phyloP scores from a whole-genome alignment of 1,140 invertebrate genomes.

The Papilio dardanus region DNA sequence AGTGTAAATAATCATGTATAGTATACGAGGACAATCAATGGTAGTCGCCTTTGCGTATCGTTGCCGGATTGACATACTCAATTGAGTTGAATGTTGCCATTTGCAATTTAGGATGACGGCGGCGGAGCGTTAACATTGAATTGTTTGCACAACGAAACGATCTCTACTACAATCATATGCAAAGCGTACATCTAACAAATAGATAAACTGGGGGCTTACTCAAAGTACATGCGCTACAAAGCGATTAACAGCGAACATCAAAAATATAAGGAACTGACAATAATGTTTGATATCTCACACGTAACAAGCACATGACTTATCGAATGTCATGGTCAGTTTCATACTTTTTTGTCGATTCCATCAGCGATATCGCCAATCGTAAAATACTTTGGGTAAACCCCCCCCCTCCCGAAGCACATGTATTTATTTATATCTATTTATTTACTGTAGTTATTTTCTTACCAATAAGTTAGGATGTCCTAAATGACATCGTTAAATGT shows the following conservation, averaged over 20 bases:
- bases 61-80: not conserved
- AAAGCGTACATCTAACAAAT: not conserved
- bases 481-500: not conserved
- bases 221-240: too few species aligned
- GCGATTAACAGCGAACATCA: too few species aligned
- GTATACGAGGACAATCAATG: not conserved
- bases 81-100: conserved; percentile 8
- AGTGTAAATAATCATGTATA: not conserved
- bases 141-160: conserved; percentile 13
- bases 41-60: not conserved
- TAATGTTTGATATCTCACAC: too few species aligned
- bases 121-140: conserved; percentile 24
- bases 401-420: too few species aligned
- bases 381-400: too few species aligned
- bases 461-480: not conserved
- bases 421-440: too few species aligned
- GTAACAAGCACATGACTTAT: not conserved
- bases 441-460: too few species aligned
- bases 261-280: too few species aligned
- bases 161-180: not conserved
- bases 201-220: too few species aligned
- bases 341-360: too few species aligned
- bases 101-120: conserved; percentile 25
- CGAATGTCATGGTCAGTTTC: too few species aligned
- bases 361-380: too few species aligned